A percentile compares a stretch with the other conserved stretches of the same genome.
These are phyloP conservation scores for Sinhomidia bicolor DNA, from an alignment of 2,888 invertebrate genomes.

Conservation along the genomic window DNA sequence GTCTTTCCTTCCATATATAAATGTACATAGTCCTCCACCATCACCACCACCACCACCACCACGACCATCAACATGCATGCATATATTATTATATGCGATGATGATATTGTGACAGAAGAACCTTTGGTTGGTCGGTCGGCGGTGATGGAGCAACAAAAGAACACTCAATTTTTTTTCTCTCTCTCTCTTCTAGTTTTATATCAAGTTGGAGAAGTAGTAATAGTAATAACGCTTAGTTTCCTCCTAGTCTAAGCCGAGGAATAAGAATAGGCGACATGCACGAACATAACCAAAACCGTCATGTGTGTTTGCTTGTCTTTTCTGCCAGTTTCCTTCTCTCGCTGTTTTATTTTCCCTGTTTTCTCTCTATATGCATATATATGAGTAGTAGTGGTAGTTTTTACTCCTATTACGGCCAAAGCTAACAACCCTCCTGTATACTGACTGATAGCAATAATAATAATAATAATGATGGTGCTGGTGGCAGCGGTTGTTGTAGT, in stretches of 20 bases:
- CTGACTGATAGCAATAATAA: conserved; percentile 10
- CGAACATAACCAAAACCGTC: conserved; percentile 35
- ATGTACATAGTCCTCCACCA: conserved; percentile 12
- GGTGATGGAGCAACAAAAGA: conserved; percentile 58
- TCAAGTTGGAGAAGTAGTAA: neutral
- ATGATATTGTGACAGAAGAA: conserved; percentile 49
- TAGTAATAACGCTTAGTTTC: no score
- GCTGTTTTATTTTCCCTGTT: conserved; percentile 12
- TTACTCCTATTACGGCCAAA: no score
- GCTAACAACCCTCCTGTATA: no score
- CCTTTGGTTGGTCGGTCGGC: conserved; percentile 35
- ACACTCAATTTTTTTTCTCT: conserved; percentile 31
- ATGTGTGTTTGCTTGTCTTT: conserved; percentile 34
- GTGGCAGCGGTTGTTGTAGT: no score
- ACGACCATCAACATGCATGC: neutral
- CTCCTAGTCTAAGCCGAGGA: neutral
- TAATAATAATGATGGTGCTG: neutral
- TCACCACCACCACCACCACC: no score
- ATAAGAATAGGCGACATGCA: conserved; percentile 36
- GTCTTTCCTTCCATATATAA: conserved; percentile 22
- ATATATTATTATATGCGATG: neutral
- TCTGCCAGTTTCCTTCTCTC: conserved; percentile 41
- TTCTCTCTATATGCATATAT: no score
- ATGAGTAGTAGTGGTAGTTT: no score
- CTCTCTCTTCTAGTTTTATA: conserved; percentile 27